Conservation (phyloP, 2,113 vertebrate genomes). For the Suncus etruscus region DNA sequence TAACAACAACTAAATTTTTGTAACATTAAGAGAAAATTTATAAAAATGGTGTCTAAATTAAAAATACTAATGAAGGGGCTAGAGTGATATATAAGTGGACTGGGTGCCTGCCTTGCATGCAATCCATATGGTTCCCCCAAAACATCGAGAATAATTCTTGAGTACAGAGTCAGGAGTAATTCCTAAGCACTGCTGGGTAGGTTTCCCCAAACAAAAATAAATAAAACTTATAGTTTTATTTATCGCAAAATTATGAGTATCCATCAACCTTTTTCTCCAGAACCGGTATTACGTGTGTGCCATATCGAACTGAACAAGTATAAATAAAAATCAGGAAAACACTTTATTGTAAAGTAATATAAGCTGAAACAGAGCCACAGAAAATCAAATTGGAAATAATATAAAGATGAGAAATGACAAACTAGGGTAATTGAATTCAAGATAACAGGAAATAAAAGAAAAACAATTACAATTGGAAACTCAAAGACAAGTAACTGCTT, state of each 20-base stretch:
- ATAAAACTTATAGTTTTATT: neutral
- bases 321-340: constrained; percentile 36
- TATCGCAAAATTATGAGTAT: constrained; percentile 39
- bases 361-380: constrained; percentile 51
- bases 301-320: constrained; percentile 4
- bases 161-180: no score
- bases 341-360: constrained; percentile 40
- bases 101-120: no score
- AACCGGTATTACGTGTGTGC: neutral
- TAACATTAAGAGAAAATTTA: neutral
- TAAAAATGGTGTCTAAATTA: neutral
- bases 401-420: constrained; percentile 52
- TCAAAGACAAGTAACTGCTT: neutral
- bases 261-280: neutral
- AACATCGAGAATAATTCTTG: no score
- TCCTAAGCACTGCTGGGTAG: no score
- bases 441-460: constrained; percentile 67
- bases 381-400: constrained; percentile 67
- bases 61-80: constrained; percentile 4
- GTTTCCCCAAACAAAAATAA: no score
- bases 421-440: constrained; percentile 63
- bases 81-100: no score
- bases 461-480: constrained; percentile 56
- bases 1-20: neutral
- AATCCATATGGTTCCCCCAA: no score